These are phyloP conservation scores for Gavia stellata DNA, from an alignment of 2,113 vertebrate genomes.

Conservation along the genomic window DNA sequence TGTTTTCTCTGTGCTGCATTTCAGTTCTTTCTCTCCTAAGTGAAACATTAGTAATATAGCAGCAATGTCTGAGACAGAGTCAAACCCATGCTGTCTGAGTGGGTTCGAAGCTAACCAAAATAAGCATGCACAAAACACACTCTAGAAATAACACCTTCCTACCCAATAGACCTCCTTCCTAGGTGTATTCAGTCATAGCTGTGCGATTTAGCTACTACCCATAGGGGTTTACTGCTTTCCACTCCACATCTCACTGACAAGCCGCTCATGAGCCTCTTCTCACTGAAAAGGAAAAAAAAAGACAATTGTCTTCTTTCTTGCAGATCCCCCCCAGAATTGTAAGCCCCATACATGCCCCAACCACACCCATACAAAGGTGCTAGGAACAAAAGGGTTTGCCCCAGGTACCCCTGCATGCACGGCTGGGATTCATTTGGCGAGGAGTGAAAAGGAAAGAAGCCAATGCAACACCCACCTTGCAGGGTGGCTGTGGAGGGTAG, in stretches of 20 bases:
- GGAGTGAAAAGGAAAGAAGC: neutral
- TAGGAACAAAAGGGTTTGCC: neutral
- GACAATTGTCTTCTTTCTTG: neutral
- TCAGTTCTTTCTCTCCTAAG: neutral
- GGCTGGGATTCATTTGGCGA: accelerated
- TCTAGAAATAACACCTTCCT: neutral
- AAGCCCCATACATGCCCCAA: neutral
- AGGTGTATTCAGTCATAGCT: neutral
- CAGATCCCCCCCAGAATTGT: neutral
- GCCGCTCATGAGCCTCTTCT: neutral
- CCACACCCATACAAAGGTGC: neutral
- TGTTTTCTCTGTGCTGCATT: neutral
- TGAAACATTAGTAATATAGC: neutral
- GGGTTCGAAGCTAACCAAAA: neutral
- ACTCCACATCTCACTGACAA: neutral
- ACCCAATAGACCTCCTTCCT: neutral
- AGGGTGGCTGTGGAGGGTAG: neutral
- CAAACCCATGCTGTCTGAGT: neutral
- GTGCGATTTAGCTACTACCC: neutral
- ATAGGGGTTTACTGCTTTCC: neutral
- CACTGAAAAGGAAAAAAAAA: neutral
- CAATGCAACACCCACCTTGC: no score
- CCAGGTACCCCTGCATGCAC: accelerated
- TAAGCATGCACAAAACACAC: neutral
- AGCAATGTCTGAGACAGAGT: neutral